Percentiles rank a stretch among this genome's conserved stretches.
phyloP scores from a whole-genome alignment of 2,888 invertebrate species.

The Andrena chrysosceles region DNA sequence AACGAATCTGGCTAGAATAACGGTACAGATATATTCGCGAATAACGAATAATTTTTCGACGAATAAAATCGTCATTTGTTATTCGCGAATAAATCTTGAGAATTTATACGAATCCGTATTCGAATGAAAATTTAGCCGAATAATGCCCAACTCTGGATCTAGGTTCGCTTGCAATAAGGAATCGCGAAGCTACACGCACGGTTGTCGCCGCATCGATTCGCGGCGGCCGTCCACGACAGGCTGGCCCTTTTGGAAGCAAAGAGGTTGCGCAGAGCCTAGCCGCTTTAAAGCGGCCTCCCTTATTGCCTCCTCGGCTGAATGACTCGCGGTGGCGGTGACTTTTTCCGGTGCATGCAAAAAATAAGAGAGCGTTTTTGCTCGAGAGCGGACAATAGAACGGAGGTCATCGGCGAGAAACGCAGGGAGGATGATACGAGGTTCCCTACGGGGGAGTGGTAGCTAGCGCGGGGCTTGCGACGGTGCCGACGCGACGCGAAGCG shows the following conservation, averaged over 20 bases:
- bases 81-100: too few relatives aligned
- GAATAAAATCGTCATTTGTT: too few relatives aligned
- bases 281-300: conserved; percentile 48
- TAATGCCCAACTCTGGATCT: too few relatives aligned
- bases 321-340: conserved; percentile 64
- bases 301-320: conserved; percentile 51
- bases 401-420: conserved; percentile 78
- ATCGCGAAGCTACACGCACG: background rate
- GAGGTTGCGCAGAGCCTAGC: conserved; percentile 19
- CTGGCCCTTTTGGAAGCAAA: conserved; percentile 19
- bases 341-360: conserved; percentile 72
- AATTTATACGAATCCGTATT: too few relatives aligned
- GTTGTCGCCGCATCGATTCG: conserved; percentile 27
- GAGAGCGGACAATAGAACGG: conserved; percentile 80
- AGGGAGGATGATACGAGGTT: conserved; percentile 48
- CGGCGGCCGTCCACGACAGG: background rate
- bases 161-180: background rate
- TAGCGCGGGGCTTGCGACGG: background rate
- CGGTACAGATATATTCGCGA: too few relatives aligned
- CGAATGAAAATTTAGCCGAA: too few relatives aligned
- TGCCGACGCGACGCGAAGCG: background rate
- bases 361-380: conserved; percentile 79
- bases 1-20: too few relatives aligned
- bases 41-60: too few relatives aligned
- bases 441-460: background rate